phyloP scores from a whole-genome alignment of 1,140 invertebrate genomes.

The Papilio dardanus region DNA sequence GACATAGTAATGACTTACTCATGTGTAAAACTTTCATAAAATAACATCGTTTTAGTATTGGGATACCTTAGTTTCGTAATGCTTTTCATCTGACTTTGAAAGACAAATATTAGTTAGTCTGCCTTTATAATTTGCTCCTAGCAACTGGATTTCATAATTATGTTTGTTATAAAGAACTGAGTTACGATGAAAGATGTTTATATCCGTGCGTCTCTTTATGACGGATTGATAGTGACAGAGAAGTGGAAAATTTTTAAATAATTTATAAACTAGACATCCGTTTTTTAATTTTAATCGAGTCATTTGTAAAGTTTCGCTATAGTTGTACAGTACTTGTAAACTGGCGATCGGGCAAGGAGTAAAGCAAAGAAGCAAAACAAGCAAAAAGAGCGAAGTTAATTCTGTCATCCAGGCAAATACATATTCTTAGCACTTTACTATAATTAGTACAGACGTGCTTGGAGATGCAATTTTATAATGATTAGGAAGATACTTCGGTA shows the following conservation, averaged over 20 bases:
- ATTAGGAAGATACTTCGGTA: too few relatives aligned
- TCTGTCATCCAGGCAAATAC: too few relatives aligned
- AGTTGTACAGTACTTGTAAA: too few relatives aligned
- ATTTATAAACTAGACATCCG: neutral
- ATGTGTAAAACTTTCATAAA: neutral
- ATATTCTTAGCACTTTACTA: too few relatives aligned
- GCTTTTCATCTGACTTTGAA: neutral
- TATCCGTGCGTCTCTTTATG: neutral
- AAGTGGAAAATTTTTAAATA: neutral
- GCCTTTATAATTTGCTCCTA: conserved; percentile 18
- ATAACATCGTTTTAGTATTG: neutral
- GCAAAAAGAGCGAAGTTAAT: neutral
- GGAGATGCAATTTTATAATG: neutral
- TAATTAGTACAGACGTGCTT: neutral
- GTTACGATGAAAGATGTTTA: neutral
- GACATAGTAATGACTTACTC: neutral
- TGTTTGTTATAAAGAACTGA: neutral
- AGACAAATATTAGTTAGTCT: neutral
- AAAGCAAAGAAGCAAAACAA: too few relatives aligned
- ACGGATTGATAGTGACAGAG: conserved; percentile 1
- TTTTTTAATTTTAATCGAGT: neutral
- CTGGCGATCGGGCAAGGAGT: too few relatives aligned
- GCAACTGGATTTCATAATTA: neutral
- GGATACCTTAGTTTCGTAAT: too few relatives aligned
- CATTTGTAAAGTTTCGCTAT: neutral